Conservation (phyloP, 92 coral and sea anemone species). For the Umimayanthus kanabou region DNA sequence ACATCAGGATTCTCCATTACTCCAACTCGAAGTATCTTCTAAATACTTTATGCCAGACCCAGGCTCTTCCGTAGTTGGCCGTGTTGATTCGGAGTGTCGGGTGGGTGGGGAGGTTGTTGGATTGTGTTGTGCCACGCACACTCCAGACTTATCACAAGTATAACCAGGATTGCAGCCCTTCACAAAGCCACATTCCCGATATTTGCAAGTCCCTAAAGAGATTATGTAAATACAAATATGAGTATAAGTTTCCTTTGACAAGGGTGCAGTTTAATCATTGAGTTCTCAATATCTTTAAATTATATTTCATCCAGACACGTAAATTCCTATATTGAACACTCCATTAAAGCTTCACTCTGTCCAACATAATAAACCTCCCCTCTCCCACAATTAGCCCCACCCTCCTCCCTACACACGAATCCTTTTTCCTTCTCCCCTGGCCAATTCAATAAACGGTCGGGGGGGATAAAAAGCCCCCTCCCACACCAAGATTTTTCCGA, state of each 20-base stretch:
- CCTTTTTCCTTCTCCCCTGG: no score
- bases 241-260: no score
- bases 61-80: neutral
- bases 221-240: no score
- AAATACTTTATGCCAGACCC: neutral
- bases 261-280: neutral
- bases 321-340: neutral
- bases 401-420: no score
- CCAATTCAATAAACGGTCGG: no score
- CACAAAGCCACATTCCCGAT: neutral
- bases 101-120: neutral
- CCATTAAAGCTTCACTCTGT: no score
- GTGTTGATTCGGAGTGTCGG: neutral
- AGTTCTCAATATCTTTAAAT: no score
- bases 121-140: neutral
- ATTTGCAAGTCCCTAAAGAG: neutral
- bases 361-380: no score
- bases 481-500: no score
- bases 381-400: no score
- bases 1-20: neutral
- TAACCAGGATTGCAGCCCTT: neutral
- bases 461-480: no score
- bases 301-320: no score
- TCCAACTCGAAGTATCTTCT: neutral
- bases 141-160: neutral